Base-by-base conservation (phyloP, 2,888 invertebrate species). In the Pinctada fucata region DNA sequence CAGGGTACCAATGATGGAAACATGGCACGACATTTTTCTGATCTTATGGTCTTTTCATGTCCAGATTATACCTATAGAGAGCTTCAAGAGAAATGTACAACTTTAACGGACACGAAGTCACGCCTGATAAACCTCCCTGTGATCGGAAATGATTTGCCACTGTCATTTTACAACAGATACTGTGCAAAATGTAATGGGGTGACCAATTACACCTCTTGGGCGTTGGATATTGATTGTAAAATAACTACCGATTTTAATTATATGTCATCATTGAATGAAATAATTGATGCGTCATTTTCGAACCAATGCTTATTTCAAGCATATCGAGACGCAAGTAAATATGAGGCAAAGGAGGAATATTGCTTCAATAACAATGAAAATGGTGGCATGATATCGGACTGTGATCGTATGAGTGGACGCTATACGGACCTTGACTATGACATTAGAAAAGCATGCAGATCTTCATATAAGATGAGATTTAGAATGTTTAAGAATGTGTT, bases 181-280 rank as follows among this genome's bases (percentile, higher is more conserved):
- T 71, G 71, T 16, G 71, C 71, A 16, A 8, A 2, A 31, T 71
- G 71, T 31, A 71, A 71, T 52, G 71, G 71, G 16, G 71, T 51
- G 51, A n/a, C 49, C 45, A 45, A 51, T 2, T 51, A 13, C 3
- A 10, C 13, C 3, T 45, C 49, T 52, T 71, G 71, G 71, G 52
- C 45, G 4, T 52, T 71, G 3, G 71, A 71, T 52, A 71, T 71
- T 2, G 45, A 52, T 31, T 71, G 71, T 10, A 2, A 51, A 6
- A 3, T 5, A 2, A 51, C 52, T 49, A 52, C 71, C 13, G 71
- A 71, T 16, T 71, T 71, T 51, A 71, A 71, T 71, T 71, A 51
- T 51, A 13, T 71, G 1, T 31, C 31, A 1, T 31, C 31, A 31
- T 31, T 31, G 31, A 1, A 31, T 31, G 31, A 31, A 31, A 51